Conservation (phyloP, 2,113 vertebrate genomes). For the Microtus pennsylvanicus region DNA sequence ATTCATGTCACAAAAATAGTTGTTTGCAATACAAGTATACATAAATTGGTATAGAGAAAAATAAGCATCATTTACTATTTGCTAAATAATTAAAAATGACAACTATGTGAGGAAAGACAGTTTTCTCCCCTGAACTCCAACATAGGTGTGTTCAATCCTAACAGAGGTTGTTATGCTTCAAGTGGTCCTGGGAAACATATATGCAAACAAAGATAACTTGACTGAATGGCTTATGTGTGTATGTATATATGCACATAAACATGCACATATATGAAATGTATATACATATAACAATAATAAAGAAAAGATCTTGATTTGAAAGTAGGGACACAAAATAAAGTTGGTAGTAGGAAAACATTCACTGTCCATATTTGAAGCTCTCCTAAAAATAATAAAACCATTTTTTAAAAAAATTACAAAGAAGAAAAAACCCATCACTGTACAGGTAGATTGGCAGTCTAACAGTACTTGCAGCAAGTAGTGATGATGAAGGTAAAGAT, state of each 20-base stretch:
- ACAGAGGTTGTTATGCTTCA: not conserved
- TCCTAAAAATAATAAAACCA: not conserved
- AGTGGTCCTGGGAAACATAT: not conserved
- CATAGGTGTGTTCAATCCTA: not conserved
- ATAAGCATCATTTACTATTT: not conserved
- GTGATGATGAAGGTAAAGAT: not conserved
- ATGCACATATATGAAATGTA: not conserved
- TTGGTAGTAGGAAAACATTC: not conserved
- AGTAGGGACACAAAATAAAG: not conserved
- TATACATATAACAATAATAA: not conserved
- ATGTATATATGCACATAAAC: no score
- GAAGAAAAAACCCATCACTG: not conserved
- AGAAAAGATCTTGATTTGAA: not conserved
- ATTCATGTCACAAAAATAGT: not conserved
- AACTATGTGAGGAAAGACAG: not conserved
- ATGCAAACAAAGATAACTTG: not conserved
- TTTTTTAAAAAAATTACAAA: not conserved
- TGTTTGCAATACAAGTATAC: accelerated
- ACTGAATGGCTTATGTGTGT: not conserved
- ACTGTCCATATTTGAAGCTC: not conserved
- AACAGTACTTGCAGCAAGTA: not conserved
- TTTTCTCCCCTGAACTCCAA: not conserved
- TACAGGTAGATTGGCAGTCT: not conserved
- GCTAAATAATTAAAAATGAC: not conserved
- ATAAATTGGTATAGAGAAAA: not conserved